Percentiles rank a stretch among this genome's conserved stretches.
phyloP scores from a whole-genome alignment of 2,113 vertebrate genomes.

The Saimiri boliviensis region DNA sequence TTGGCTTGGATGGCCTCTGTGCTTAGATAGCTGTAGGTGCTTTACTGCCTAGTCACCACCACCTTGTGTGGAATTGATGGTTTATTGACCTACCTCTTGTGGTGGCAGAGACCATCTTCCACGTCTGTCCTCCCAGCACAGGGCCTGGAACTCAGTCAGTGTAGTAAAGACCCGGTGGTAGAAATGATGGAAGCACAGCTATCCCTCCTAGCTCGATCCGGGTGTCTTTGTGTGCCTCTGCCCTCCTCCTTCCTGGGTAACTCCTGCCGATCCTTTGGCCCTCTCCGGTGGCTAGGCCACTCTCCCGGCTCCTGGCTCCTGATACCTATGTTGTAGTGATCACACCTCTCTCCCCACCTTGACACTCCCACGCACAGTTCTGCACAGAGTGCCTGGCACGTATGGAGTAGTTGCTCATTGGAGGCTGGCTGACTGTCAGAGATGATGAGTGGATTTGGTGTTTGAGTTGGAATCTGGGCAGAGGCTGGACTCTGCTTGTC shows the following conservation, averaged over 20 bases:
- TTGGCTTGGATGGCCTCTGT: background rate
- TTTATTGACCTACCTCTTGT: background rate
- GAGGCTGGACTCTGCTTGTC: background rate
- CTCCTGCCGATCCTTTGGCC: background rate
- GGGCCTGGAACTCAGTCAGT: background rate
- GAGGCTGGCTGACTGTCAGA: background rate
- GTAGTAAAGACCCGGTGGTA: background rate
- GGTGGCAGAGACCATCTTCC: background rate
- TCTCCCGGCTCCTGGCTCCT: background rate
- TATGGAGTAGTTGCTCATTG: background rate
- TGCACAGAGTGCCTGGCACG: background rate
- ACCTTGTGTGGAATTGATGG: background rate
- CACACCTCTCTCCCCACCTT: background rate
- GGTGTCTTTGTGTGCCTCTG: background rate
- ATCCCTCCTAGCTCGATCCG: background rate
- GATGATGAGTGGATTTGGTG: too few relatives aligned
- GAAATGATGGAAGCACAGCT: background rate
- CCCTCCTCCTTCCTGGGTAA: background rate
- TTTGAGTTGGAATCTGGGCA: background rate
- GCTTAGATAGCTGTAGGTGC: background rate
- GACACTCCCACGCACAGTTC: background rate
- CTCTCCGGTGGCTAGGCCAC: background rate
- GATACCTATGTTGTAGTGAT: background rate
- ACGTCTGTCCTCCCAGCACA: background rate
- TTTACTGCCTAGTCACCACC: background rate